Conservation (phyloP, 1,140 invertebrate genomes). For the Drosophila ercepeae region DNA sequence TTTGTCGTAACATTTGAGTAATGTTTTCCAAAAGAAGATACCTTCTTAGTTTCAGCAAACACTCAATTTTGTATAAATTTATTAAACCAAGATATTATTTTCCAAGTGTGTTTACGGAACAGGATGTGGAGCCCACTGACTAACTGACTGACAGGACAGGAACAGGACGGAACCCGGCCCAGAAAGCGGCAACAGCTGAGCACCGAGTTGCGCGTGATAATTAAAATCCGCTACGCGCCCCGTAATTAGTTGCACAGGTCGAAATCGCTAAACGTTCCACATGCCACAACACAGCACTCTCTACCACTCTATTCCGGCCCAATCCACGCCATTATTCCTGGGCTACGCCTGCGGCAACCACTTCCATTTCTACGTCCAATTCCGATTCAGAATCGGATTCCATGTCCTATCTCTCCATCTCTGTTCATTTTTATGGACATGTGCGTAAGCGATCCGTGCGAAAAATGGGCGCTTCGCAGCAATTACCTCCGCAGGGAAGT, state of each 20-base stretch:
- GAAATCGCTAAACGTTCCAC: slow-evolving; percentile 30
- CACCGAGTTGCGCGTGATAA: slow-evolving; percentile 52
- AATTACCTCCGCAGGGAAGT: slow-evolving; percentile 71
- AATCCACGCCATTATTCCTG: slow-evolving; percentile 21
- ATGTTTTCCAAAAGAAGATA: too few species aligned
- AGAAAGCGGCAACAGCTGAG: slow-evolving; percentile 66
- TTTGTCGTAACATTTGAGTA: background rate
- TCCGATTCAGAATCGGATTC: slow-evolving; percentile 39
- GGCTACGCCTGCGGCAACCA: slow-evolving; percentile 12
- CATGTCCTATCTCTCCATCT: slow-evolving; percentile 32
- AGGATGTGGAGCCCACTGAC: slow-evolving; percentile 40
- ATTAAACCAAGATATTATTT: background rate
- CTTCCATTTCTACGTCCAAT: slow-evolving; percentile 56
- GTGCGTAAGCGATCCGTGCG: slow-evolving; percentile 82
- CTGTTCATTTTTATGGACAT: slow-evolving; percentile 79
- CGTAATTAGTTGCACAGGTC: slow-evolving; percentile 72
- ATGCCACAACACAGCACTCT: background rate
- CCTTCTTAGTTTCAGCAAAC: too few species aligned
- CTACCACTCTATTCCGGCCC: background rate
- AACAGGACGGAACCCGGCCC: slow-evolving; percentile 19
- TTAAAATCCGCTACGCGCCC: slow-evolving; percentile 78
- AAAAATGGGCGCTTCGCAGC: slow-evolving; percentile 82
- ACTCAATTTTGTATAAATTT: too few species aligned
- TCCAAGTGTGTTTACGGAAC: slow-evolving; percentile 10
- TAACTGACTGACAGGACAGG: slow-evolving; percentile 40